Percentiles rank a stretch among this genome's conserved stretches.
Conservation (phyloP, 2,113 vertebrate species). For the Alligator sinensis region DNA sequence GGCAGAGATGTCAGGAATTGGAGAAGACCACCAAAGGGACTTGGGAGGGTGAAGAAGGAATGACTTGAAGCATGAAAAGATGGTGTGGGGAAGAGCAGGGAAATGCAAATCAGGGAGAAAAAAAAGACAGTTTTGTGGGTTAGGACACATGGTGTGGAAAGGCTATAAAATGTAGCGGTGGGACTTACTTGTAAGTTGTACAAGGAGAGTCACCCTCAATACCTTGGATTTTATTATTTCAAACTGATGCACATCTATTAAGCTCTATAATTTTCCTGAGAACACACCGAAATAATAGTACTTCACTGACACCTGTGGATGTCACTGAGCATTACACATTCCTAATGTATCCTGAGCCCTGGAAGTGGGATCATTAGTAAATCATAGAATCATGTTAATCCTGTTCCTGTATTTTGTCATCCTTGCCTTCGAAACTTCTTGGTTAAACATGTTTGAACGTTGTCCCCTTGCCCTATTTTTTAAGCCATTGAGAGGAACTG, state of each 20-base stretch:
- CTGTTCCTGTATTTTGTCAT: background rate
- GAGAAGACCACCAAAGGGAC: background rate
- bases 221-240: background rate
- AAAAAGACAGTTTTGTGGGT: background rate
- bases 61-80: background rate
- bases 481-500: background rate
- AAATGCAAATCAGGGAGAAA: background rate
- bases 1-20: background rate
- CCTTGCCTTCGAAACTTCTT: background rate
- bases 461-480: background rate
- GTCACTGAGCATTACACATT: background rate
- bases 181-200: background rate
- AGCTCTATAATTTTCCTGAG: accelerated
- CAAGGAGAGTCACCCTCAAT: background rate
- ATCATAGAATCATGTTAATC: background rate
- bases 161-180: background rate
- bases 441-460: background rate
- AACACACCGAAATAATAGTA: background rate
- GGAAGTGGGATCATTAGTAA: background rate
- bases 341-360: background rate
- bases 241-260: background rate
- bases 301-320: slow-evolving; percentile 70
- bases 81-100: background rate
- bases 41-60: background rate
- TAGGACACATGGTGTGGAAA: background rate